Evolutionary conservation across 2,113 vertebrate genomes (phyloP).

Genomic region (Pao palembangensis): DNA sequence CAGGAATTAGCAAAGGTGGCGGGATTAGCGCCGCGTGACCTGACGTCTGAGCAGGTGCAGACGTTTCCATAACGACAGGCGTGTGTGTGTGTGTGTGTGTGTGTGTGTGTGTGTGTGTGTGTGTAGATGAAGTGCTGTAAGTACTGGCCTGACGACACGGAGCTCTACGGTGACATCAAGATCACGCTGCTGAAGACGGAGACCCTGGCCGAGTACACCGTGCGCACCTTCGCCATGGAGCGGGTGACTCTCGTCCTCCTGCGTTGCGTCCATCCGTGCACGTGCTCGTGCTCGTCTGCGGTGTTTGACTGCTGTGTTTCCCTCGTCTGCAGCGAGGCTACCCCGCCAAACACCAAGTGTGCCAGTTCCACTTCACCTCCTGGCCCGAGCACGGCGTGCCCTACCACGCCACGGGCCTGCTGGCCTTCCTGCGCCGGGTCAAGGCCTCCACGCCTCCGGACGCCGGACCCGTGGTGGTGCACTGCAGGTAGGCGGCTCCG

Average conservation of each 20-base stretch:
- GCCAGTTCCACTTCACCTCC: constrained; percentile 94
- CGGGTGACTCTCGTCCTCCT: constrained; percentile 74
- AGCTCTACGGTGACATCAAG: constrained; percentile 95
- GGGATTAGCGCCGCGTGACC: no score
- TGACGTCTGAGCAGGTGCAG: no score
- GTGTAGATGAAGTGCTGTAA: constrained; percentile 92
- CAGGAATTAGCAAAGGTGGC: constrained; percentile 19
- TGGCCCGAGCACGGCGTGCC: constrained; percentile 96
- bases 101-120: constrained; percentile 6
- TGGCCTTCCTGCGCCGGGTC: constrained; percentile 92
- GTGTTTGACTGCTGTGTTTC: neutral
- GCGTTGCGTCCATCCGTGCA: neutral
- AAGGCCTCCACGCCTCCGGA: constrained; percentile 89
- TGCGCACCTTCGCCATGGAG: constrained; percentile 92
- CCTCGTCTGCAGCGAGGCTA: constrained; percentile 81
- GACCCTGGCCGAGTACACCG: constrained; percentile 85
- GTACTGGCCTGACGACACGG: constrained; percentile 94
- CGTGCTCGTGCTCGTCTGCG: neutral
- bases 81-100: constrained; percentile 16
- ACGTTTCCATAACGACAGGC: no score
- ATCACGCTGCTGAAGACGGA: constrained; percentile 90
- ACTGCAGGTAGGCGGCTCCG: constrained; percentile 86
- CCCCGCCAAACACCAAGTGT: constrained; percentile 90
- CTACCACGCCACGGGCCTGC: constrained; percentile 88
- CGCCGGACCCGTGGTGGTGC: constrained; percentile 89